Conservation (phyloP, 2,113 vertebrate species). For the Caloenas nicobarica region DNA sequence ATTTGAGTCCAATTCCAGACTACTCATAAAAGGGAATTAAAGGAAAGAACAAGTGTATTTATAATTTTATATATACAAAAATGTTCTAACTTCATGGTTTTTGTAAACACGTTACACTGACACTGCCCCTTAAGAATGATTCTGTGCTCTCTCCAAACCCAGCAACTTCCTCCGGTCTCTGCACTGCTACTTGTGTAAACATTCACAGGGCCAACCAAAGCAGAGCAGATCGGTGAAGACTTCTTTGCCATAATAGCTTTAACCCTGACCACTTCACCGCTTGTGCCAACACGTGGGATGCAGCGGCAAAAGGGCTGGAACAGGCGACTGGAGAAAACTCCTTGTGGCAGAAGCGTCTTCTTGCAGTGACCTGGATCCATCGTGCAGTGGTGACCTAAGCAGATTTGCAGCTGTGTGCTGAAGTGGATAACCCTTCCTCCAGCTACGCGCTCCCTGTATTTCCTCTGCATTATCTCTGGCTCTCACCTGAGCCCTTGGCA, state of each 20-base stretch:
- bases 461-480: not conserved
- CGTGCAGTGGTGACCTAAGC: accelerated
- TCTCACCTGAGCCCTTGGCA: not conserved
- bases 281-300: not conserved
- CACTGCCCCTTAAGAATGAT: not conserved
- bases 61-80: not conserved
- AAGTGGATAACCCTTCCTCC: accelerated
- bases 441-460: not conserved
- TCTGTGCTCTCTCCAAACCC: not conserved
- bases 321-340: not conserved
- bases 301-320: not conserved
- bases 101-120: not conserved
- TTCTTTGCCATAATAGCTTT: not conserved
- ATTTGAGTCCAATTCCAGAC: not conserved
- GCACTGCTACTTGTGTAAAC: not conserved
- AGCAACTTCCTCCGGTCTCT: not conserved
- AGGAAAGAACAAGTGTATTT: not conserved
- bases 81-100: not conserved
- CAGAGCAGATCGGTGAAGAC: not conserved
- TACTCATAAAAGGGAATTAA: not conserved
- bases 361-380: not conserved
- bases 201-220: not conserved
- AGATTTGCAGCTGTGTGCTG: not conserved
- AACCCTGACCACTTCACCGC: not conserved
- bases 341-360: not conserved